phyloP scores from a whole-genome alignment of 64 coral and sea anemone species.

The Anthopleura sola region DNA sequence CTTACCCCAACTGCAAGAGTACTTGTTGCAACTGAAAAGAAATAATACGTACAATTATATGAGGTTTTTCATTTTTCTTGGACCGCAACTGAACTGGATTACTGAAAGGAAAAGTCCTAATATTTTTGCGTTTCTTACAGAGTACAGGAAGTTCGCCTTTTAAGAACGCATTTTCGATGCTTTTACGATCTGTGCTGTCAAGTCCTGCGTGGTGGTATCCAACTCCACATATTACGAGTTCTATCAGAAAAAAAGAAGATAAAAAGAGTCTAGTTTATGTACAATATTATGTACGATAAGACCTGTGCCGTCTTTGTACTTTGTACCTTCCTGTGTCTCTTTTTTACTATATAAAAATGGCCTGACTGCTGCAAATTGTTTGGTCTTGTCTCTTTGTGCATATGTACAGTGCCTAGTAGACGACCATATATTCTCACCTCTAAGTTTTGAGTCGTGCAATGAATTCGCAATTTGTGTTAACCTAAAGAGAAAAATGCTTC shows the following conservation, averaged over 20 bases:
- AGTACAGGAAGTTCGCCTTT: conserved; percentile 91
- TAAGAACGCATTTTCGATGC: conserved; percentile 75
- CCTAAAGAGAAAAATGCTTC: conserved; percentile 29
- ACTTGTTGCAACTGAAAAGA: conserved; percentile 84
- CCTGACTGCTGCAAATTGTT: too few species aligned
- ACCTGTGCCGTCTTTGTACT: too few species aligned
- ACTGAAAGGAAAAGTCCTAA: too few species aligned
- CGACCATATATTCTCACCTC: conserved; percentile 44
- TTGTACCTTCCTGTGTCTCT: too few species aligned
- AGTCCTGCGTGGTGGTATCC: conserved; percentile 96
- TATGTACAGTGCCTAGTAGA: too few species aligned
- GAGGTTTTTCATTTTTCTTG: too few species aligned
- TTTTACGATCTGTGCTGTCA: conserved; percentile 77
- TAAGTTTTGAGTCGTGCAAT: conserved; percentile 91
- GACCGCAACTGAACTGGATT: too few species aligned
- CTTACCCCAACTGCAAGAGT: conserved; percentile 97
- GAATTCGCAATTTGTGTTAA: conserved; percentile 78
- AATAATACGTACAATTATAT: neutral
- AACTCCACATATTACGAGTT: conserved; percentile 95
- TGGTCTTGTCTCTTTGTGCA: too few species aligned
- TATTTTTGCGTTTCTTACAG: conserved; percentile 53
- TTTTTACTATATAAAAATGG: too few species aligned
- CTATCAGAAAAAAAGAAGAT: conserved; percentile 25
- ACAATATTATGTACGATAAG: too few species aligned
- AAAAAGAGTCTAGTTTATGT: too few species aligned